phyloP scores from a whole-genome alignment of 2,888 invertebrate genomes.

The Cephus pulcher region DNA sequence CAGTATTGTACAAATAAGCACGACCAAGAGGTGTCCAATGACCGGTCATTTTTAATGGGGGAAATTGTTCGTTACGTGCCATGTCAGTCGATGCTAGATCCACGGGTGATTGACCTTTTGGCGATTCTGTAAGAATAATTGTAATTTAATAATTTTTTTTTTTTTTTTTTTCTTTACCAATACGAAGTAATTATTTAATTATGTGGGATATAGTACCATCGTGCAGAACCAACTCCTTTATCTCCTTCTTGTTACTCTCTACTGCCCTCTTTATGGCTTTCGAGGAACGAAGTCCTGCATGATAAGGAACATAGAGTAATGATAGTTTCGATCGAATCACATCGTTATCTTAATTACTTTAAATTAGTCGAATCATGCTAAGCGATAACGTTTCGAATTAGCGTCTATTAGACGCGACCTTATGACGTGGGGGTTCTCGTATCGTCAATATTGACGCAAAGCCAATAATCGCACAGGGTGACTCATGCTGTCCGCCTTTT shows the following conservation, averaged over 20 bases:
- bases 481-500: background rate
- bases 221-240: background rate
- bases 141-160: background rate
- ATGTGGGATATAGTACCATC: background rate
- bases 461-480: background rate
- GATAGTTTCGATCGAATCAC: background rate
- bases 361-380: background rate
- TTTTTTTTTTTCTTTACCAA: background rate
- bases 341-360: background rate
- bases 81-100: conserved; percentile 17
- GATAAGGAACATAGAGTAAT: background rate
- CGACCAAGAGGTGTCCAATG: conserved; percentile 17
- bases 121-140: conserved; percentile 6
- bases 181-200: background rate
- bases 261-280: conserved; percentile 6
- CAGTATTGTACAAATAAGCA: conserved; percentile 19
- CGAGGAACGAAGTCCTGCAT: conserved; percentile 13
- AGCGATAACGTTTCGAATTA: background rate
- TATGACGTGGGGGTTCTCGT: background rate
- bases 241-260: background rate
- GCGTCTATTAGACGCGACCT: background rate
- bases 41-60: conserved; percentile 21
- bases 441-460: background rate
- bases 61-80: conserved; percentile 16
- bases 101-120: conserved; percentile 21